Percentiles rank a stretch among this genome's conserved stretches.
Evolutionary conservation across 2,113 vertebrate species (phyloP).

Genomic region (Onychostruthus taczanowskii): DNA sequence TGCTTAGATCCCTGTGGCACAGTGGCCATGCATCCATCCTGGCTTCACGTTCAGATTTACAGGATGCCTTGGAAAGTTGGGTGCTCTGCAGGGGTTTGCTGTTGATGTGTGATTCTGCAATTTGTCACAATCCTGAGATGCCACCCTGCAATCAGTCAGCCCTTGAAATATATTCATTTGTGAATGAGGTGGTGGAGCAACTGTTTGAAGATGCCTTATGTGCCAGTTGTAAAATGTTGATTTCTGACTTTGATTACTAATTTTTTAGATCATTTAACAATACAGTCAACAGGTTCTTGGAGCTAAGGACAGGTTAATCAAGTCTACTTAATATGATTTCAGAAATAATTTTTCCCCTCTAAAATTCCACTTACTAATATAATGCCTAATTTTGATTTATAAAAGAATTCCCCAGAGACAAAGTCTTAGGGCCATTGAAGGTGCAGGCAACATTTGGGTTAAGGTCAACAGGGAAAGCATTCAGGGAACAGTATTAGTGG

Average conservation of each 20-base stretch:
- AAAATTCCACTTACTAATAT: background rate
- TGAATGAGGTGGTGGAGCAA: background rate
- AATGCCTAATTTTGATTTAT: background rate
- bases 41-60: background rate
- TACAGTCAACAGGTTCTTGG: background rate
- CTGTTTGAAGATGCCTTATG: background rate
- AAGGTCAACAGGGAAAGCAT: background rate
- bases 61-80: background rate
- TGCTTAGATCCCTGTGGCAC: background rate
- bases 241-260: background rate
- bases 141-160: background rate
- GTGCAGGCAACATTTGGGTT: background rate
- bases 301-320: background rate
- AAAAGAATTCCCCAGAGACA: background rate
- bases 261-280: background rate
- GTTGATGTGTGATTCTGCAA: background rate
- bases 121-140: background rate
- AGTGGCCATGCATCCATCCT: background rate
- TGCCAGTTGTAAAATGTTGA: background rate
- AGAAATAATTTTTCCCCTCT: background rate
- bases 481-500: background rate
- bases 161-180: background rate
- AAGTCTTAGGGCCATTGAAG: background rate
- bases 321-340: background rate
- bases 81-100: background rate